Evolutionary conservation across 1,140 invertebrate genomes (phyloP).

Genomic region (Oreohelix idahoensis): DNA sequence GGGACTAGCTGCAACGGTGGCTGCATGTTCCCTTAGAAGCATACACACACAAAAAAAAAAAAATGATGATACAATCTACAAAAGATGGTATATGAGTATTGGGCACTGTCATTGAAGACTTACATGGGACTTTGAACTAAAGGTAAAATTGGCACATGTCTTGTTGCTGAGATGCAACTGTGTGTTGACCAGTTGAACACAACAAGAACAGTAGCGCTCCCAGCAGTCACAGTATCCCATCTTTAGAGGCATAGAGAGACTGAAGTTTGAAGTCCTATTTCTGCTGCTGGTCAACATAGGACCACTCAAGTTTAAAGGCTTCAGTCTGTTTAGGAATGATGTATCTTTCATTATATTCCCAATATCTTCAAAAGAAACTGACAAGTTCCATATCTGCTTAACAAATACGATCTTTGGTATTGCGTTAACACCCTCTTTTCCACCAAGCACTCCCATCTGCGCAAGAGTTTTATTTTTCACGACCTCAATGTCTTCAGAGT

Average conservation of each 20-base stretch:
- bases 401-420: slow-evolving; percentile 46
- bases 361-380: slow-evolving; percentile 63
- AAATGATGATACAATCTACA: no score
- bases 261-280: slow-evolving; percentile 50
- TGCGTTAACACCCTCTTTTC: slow-evolving; percentile 46
- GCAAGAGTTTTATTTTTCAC: slow-evolving; percentile 67
- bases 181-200: slow-evolving; percentile 55
- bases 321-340: slow-evolving; percentile 59
- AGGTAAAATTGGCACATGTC: slow-evolving; percentile 64
- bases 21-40: no score
- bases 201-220: slow-evolving; percentile 63
- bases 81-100: no score
- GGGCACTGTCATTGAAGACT: no score
- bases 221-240: slow-evolving; percentile 65
- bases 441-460: slow-evolving; percentile 61
- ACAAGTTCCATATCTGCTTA: slow-evolving; percentile 59
- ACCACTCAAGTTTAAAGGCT: slow-evolving; percentile 47
- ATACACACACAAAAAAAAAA: no score
- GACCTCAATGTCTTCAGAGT: slow-evolving; percentile 53
- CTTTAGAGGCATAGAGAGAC: slow-evolving; percentile 45
- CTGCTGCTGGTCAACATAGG: slow-evolving; percentile 43
- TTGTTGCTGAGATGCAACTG: slow-evolving; percentile 61
- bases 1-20: no score
- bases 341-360: slow-evolving; percentile 67
- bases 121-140: slow-evolving; percentile 67